These are phyloP conservation scores for Anhinga anhinga DNA, from an alignment of 2,113 vertebrate genomes.

Conservation along the genomic window DNA sequence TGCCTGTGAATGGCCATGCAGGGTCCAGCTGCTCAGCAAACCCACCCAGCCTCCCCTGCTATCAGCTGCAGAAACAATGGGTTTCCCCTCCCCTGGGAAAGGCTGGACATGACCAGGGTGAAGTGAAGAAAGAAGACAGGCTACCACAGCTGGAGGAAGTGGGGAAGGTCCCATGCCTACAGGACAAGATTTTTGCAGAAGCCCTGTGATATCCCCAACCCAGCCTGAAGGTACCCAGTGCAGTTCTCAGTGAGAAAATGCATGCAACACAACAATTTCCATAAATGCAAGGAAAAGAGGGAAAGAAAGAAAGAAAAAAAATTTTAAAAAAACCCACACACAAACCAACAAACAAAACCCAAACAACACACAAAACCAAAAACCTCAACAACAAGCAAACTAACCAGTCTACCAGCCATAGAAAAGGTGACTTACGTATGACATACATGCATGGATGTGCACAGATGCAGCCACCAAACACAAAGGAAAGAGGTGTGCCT, in stretches of 20 bases:
- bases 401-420: neutral
- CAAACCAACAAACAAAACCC: neutral
- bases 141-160: neutral
- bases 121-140: neutral
- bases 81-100: neutral
- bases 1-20: accelerated
- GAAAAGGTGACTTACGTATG: neutral
- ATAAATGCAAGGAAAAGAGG: neutral
- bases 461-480: neutral
- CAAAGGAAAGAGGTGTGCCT: neutral
- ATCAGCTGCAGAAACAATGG: neutral
- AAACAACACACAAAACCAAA: neutral
- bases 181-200: neutral
- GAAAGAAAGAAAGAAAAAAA: too few species aligned
- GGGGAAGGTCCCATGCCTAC: neutral
- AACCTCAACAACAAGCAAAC: neutral
- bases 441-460: neutral
- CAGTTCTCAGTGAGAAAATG: neutral
- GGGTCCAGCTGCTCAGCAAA: neutral
- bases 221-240: neutral
- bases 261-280: neutral
- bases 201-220: neutral
- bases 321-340: accelerated
- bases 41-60: neutral
- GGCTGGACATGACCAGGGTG: neutral